Conservation (phyloP, 2,113 vertebrate species). For the Scalopus aquaticus region DNA sequence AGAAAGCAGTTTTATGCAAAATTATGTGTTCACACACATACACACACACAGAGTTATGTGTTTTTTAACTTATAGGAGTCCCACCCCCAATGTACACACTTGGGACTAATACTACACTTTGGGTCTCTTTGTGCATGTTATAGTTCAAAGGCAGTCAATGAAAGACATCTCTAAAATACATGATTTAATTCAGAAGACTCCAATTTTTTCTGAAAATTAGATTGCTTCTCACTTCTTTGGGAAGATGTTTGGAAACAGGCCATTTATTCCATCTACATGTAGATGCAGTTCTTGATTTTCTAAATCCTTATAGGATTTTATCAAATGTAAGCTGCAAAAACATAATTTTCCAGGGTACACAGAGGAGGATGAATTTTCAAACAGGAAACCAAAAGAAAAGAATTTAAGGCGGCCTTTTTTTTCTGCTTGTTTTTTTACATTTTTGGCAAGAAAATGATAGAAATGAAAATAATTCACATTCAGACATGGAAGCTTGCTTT, state of each 20-base stretch:
- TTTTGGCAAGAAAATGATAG: conserved; percentile 41
- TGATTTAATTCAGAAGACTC: not conserved
- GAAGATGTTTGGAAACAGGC: not conserved
- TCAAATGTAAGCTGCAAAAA: not conserved
- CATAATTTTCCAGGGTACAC: not conserved
- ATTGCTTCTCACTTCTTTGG: not conserved
- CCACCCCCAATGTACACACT: not conserved
- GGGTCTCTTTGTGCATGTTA: not conserved
- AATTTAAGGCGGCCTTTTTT: conserved; percentile 1
- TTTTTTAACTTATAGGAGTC: not conserved
- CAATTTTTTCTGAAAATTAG: not conserved
- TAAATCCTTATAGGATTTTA: conserved; percentile 19
- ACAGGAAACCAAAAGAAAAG: conserved; percentile 17
- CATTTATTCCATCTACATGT: not conserved
- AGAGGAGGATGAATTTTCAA: conserved; percentile 9
- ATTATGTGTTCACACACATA: not conserved
- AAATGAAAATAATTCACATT: conserved; percentile 33
- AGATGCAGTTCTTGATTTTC: conserved; percentile 7
- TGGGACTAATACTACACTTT: not conserved
- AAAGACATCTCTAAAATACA: not conserved
- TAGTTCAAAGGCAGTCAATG: not conserved
- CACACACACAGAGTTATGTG: not conserved
- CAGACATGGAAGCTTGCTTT: not conserved
- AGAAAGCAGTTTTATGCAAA: not conserved
- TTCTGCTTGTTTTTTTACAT: not conserved